Base-by-base conservation (phyloP, 2,888 invertebrate species). In the Boloria selene region DNA sequence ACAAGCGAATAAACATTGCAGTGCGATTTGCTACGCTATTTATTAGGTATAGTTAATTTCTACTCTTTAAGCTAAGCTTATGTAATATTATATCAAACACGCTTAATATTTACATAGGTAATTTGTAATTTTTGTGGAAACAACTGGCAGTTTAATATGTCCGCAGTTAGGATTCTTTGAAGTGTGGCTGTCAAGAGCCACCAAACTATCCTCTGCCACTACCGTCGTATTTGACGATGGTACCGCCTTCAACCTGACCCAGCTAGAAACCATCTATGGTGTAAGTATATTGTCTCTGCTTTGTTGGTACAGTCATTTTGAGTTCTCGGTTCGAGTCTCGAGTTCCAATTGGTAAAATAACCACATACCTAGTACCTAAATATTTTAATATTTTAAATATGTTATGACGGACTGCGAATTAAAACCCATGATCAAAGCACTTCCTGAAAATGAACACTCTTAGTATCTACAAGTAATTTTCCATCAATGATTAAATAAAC, bases 191-290 rank as follows among this genome's bases (percentile, higher is more conserved):
- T 95, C 97, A 56, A 96, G 98, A 79, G 95, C 97, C 71, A 94
- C 97, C 13, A 94, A 96, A 72, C 94, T 97, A 88, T 96, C 97
- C 51, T 95, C 95, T 49, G 94, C 95, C 68, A 93, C 95, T 60
- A 94, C 95, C 73, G 93, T 99, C 84, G 96, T 97, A 68, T 97
- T 98, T 83, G 96, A 97, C 74, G 98, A 99, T 84, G 98, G 98
- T 50, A 96, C 96, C 56, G 95, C 95, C 75, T 94, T 99, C 77
- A 95, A 95, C 49, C 93, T 95, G 77, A 95, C 95, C 74, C 98
- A 99, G 82, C 93, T 99, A 78, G 96, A 96, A 79, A 93, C 95
- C 72, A 95, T 97, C 89, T 98, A 97, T 65, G 97, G 97, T 92
- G 98, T 89, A 72, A 87, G 88, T 84, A 1, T 38, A 38, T 38